Evolutionary conservation across 2,113 vertebrate genomes (phyloP).

Genomic region (Bos indicus): DNA sequence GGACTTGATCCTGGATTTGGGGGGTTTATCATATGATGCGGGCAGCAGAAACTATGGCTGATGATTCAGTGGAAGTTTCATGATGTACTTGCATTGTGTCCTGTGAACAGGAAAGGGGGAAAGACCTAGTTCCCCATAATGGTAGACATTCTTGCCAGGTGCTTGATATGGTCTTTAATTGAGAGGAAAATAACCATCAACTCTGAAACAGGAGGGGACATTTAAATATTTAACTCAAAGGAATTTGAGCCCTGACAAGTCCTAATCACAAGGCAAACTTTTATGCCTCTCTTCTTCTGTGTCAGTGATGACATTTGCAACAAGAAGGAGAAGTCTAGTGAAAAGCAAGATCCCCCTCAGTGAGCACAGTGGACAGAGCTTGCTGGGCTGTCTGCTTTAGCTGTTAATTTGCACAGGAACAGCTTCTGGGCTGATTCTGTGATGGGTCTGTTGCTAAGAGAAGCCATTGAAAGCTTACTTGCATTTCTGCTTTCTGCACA

Average conservation of each 20-base stretch:
- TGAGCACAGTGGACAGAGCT: not conserved
- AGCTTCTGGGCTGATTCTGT: not conserved
- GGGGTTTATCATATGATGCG: not conserved
- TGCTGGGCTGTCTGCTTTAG: not conserved
- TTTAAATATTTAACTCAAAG: constrained; percentile 7
- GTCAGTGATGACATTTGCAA: constrained; percentile 39
- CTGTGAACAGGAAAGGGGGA: not conserved
- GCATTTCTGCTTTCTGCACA: constrained; percentile 15
- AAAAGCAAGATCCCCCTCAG: not conserved
- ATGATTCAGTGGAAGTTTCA: not conserved
- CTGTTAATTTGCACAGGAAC: constrained; percentile 15
- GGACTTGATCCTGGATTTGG: not conserved
- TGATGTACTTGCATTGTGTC: not conserved
- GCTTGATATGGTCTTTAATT: not conserved
- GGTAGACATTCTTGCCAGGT: not conserved
- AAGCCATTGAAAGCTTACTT: not conserved
- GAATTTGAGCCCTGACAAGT: not conserved
- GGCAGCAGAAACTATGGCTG: not conserved
- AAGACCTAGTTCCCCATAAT: not conserved
- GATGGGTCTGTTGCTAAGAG: constrained; percentile 10
- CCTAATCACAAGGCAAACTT: not conserved
- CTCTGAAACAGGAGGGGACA: not conserved
- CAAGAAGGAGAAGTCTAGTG: not conserved
- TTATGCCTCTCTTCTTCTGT: not conserved
- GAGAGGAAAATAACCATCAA: not conserved